Evolutionary conservation across 2,113 vertebrate species (phyloP).

Genomic region (Urocynchramus pylzowi): DNA sequence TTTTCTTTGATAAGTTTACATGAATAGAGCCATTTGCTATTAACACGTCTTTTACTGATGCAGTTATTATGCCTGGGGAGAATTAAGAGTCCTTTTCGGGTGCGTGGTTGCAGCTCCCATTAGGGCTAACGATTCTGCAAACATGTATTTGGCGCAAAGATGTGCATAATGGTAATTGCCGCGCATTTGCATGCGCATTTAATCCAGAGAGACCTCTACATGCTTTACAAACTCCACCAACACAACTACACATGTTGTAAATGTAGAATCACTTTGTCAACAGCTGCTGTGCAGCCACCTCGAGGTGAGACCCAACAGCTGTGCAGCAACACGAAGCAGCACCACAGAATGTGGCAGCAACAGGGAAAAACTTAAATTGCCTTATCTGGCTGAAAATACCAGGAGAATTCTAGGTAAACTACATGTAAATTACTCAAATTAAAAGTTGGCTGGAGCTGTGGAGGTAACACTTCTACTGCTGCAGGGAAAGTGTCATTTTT

Average conservation of each 20-base stretch:
- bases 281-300: slow-evolving; percentile 38
- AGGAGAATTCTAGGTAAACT: neutral
- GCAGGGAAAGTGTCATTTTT: neutral
- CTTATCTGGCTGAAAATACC: neutral
- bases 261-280: slow-evolving; percentile 42
- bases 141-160: neutral
- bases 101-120: neutral
- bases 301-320: slow-evolving; percentile 32
- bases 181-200: neutral
- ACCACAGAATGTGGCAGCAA: neutral
- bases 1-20: neutral
- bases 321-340: neutral
- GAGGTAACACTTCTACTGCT: neutral
- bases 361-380: neutral
- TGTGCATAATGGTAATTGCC: neutral
- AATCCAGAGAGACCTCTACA: neutral
- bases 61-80: neutral
- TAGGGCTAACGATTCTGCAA: neutral
- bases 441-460: neutral
- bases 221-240: neutral
- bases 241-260: slow-evolving; percentile 15
- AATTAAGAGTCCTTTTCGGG: neutral
- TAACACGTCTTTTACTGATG: neutral
- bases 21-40: slow-evolving; percentile 24
- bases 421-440: neutral